Conservation (phyloP, 2,113 vertebrate species). For the Zapus hudsonius region DNA sequence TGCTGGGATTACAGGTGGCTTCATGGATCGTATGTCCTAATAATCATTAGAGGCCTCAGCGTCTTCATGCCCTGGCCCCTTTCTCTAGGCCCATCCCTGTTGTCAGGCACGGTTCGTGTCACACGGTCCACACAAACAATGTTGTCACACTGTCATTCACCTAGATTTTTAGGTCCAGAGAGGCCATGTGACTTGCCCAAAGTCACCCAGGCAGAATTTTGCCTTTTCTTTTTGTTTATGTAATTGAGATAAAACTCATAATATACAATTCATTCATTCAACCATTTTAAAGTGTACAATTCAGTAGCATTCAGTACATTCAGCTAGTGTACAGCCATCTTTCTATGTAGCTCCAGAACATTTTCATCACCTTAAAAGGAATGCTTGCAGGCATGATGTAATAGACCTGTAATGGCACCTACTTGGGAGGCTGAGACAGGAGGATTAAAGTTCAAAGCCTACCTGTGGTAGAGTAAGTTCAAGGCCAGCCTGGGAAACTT, state of each 20-base stretch:
- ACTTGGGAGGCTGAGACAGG: background rate
- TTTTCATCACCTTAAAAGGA: background rate
- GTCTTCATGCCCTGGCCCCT: fast-evolving
- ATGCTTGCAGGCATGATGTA: background rate
- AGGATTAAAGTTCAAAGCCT: no score
- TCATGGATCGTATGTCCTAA: background rate
- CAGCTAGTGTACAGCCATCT: fast-evolving
- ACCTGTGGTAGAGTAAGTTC: background rate
- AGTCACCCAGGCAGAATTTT: background rate
- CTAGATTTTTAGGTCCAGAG: background rate
- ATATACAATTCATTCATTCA: background rate
- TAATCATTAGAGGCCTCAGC: background rate
- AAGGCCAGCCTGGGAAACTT: no score
- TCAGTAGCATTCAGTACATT: background rate
- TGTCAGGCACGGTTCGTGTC: no score
- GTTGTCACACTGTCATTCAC: background rate
- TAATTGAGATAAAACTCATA: background rate
- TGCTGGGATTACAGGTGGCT: no score
- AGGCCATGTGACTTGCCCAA: background rate
- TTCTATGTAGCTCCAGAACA: background rate
- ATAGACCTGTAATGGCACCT: background rate
- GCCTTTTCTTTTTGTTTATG: background rate
- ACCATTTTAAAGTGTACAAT: background rate
- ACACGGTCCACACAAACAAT: background rate
- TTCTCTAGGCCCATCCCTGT: fast-evolving